Base-by-base conservation (phyloP, 1,140 invertebrate genomes). In the Meloidogyne hapla region DNA sequence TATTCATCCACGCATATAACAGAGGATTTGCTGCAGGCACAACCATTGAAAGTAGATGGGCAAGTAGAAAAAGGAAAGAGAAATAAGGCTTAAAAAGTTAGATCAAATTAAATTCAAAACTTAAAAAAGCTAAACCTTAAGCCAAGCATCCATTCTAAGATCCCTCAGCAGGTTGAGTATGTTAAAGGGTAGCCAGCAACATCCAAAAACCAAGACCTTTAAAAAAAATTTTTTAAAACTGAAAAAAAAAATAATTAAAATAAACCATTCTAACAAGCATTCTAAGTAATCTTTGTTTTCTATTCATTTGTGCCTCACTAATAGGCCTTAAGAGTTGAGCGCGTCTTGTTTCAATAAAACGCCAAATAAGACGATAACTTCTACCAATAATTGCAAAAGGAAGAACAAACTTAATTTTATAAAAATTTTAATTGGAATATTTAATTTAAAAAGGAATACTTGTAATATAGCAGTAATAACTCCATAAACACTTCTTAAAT, bases 311-410 rank as follows among this genome's bases (percentile, higher is more conserved):
- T 8, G 62, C 65, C 21, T 82, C 69, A 18, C 28, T 77, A 61
- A 77, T 62, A 26, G 28, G 26, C 1, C 26, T 61, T 63, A 42
- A 64, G 8, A 42, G 25, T 23, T 33, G 26, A 26, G 65, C 21
- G n/a, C 71, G 23, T 40, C 45, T 48, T 8, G 40, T 38, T 71
- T 80, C 93, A 64, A 98, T 88, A 85, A 92, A 94, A 67, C 93
- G 88, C 65, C 94, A 96, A 1, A 99, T 94, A 85, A 92, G 92
- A 6, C 92, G 91, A 88, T 98, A 99, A 89, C 94, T 96, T 81
- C 95, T 92, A 0, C 93, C 92, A 83, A 98, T 98, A 25, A 96
- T 92, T 84, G 94, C 89, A 88, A 98, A 97, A 6, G 96, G 96
- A 75, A 98, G 89, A 23, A 96, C 89, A 86, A 98, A 98, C 89